Base-by-base conservation (phyloP, 92 coral and sea anemone genomes). In the Parazoanthus darwini region DNA sequence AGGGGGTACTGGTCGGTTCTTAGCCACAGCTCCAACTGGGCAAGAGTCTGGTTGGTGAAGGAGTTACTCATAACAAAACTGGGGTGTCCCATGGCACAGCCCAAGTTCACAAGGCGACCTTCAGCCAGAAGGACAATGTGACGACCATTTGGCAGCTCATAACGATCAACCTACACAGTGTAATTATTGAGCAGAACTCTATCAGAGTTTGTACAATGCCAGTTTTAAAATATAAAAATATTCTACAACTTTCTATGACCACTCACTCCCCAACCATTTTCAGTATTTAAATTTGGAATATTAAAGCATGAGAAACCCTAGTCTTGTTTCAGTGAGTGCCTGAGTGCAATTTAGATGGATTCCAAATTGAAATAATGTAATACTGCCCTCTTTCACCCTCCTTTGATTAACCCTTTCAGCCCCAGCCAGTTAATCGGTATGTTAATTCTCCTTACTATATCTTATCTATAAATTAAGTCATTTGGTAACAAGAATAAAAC, bases 51-150 rank as follows among this genome's bases (percentile, higher is more conserved):
- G 92, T 97, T 97, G 44, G 99, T 97, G 94, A 97, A 97, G 0
- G 99, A 97, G 88, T 93, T 95, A 86, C 99, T 97, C 99, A 97
- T 97, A 77, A 97, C 99, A 80, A 95, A 97, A 82, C 98, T 95
- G 39, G 99, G 99, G 79, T 97, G 99, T 33, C 99, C 99, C 99
- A 97, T 97, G 74, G 99, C 99, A 90, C 99, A 97, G 23, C 99
- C 99, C 54, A 97, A 91, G 90, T 97, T 97, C 56, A 92, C 99
- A 72, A 97, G 93, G 80, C 99, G 99, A 29, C 99, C 99, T 77
- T 97, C 99, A 8, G 99, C 99, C 26, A 97, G 93, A 54, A 97
- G 88, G 44, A 97, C 88, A 74, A 97, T 76, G 82, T 97, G 99
- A 29, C 96, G 94, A 26, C 99, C 98, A 90, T 90, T 94, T 46